phyloP scores from a whole-genome alignment of 2,888 invertebrate species.

The Ophion ellenae region DNA sequence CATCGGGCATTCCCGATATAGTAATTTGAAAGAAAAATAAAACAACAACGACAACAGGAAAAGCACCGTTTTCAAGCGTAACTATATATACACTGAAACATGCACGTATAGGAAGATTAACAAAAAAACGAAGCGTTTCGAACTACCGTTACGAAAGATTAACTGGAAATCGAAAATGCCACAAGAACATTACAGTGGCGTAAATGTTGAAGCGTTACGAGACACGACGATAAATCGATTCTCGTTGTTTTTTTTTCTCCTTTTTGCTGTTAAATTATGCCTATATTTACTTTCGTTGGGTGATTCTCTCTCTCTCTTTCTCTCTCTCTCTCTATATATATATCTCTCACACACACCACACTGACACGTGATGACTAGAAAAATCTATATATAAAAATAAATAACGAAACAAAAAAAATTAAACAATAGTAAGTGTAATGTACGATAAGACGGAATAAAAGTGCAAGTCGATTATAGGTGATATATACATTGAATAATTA shows the following conservation, averaged over 20 bases:
- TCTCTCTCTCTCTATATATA: conserved; percentile 34
- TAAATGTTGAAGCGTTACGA: conserved; percentile 15
- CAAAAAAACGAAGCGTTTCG: not conserved
- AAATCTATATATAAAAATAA: conserved; percentile 52
- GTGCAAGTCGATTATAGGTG: conserved; percentile 70
- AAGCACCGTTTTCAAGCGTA: conserved; percentile 22
- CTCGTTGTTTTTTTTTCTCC: conserved; percentile 19
- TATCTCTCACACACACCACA: conserved; percentile 30
- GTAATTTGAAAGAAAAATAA: not conserved
- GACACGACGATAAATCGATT: conserved; percentile 37
- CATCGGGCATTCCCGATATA: not conserved
- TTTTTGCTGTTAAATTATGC: conserved; percentile 40
- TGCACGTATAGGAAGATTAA: conserved; percentile 28
- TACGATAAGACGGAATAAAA: conserved; percentile 68
- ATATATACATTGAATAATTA: conserved; percentile 60
- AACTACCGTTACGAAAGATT: not conserved
- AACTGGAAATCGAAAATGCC: not conserved
- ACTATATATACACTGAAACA: conserved; percentile 48
- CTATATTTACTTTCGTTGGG: conserved; percentile 40
- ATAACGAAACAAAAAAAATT: conserved; percentile 16
- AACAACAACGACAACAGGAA: not conserved
- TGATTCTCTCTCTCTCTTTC: conserved; percentile 35
- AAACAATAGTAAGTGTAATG: conserved; percentile 69
- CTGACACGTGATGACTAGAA: conserved; percentile 57
- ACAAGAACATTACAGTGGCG: conserved; percentile 4